Percentiles rank a stretch among this genome's conserved stretches.
Conservation (phyloP, 2,113 vertebrate species). For the Lophochroa leadbeateri region DNA sequence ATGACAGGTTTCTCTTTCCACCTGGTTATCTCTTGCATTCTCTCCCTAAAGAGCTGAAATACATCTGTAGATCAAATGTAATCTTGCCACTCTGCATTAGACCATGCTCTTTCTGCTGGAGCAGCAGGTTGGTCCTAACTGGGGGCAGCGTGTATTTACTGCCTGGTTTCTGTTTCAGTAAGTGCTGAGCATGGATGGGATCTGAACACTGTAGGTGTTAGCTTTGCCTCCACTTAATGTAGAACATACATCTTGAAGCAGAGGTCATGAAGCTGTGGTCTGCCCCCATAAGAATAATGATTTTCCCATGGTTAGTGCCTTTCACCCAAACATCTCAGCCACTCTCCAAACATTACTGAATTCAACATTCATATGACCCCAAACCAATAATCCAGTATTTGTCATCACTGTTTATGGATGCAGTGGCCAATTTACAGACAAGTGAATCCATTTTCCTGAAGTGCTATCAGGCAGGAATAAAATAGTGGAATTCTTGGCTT, state of each 20-base stretch:
- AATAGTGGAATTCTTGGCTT: background rate
- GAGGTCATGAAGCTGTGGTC: background rate
- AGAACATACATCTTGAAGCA: fast-evolving
- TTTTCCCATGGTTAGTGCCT: background rate
- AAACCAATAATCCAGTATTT: background rate
- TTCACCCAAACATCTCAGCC: background rate
- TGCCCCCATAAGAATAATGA: background rate
- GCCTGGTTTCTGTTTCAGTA: background rate
- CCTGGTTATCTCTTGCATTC: background rate
- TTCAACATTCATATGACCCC: background rate
- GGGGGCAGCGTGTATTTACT: background rate
- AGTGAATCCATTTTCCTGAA: background rate
- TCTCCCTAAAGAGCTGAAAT: background rate
- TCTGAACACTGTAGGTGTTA: background rate
- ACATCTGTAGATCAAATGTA: background rate
- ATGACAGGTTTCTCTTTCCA: background rate
- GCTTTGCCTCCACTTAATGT: background rate
- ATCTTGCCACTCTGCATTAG: background rate
- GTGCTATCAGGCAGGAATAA: background rate
- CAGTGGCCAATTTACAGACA: background rate
- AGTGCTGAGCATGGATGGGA: fast-evolving
- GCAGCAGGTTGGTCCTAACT: background rate
- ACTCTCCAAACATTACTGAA: background rate
- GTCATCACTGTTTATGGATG: background rate
- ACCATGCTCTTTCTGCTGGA: background rate